These are phyloP conservation scores for Heterocephalus glaber DNA, from an alignment of 2,113 vertebrate species.

Conservation along the genomic window DNA sequence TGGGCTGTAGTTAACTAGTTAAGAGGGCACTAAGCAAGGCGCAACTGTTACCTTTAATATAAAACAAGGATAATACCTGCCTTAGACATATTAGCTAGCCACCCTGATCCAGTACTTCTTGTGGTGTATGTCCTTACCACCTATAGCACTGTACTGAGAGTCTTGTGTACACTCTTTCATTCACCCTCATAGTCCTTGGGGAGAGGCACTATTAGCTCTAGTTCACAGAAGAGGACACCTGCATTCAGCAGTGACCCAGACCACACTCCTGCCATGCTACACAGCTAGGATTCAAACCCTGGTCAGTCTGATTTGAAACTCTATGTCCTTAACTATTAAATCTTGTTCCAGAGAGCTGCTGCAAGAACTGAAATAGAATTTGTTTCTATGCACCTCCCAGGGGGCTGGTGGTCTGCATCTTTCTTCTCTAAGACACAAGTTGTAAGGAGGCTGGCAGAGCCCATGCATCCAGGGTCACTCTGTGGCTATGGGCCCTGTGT, in stretches of 20 bases:
- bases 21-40: background rate
- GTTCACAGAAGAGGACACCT: background rate
- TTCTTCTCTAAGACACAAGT: background rate
- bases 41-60: background rate
- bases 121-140: background rate
- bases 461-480: background rate
- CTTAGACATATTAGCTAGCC: background rate
- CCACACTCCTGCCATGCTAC: background rate
- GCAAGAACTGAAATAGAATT: background rate
- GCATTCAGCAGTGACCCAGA: background rate
- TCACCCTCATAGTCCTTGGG: background rate
- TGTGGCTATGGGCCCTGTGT: background rate
- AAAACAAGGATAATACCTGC: background rate
- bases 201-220: background rate
- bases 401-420: too few relatives aligned
- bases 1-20: background rate
- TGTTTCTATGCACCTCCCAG: background rate
- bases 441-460: background rate
- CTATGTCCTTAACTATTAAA: background rate
- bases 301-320: background rate
- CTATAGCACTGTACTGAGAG: background rate
- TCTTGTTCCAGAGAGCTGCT: background rate
- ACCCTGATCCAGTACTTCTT: background rate
- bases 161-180: background rate
- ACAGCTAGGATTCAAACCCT: conserved; percentile 11